Evolutionary conservation across 2,113 vertebrate species (phyloP), one percentile per base, ranked within the genome.

Genomic region (Myotis lucifugus): DNA sequence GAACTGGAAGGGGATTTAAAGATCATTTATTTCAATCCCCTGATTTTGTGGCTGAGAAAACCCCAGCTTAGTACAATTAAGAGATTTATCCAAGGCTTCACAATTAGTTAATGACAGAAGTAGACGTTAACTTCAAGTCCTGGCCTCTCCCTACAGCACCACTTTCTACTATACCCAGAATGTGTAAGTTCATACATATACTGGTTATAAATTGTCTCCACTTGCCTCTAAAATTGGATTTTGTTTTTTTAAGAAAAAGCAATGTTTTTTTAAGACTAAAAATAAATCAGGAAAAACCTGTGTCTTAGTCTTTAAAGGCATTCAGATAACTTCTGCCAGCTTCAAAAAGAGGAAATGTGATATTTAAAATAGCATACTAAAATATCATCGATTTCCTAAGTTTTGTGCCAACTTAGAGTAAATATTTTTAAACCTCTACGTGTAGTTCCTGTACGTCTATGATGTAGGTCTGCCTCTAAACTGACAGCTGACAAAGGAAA

Each of bases 281-380:
- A 86, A 50, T n/a, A 92, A 95, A 11, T 61, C 78, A 91, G 21
- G 11, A 87, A 66, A 70, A 95, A 95, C 14, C 13, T 61, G 34
- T 64, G n/a, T 15, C 37, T 89, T 83, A 79, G 9, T 74, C 42
- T 94, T 73, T 83, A 95, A 95, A 96, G 89, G 82, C 27, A 88
- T 87, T 84, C 52, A 84, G 59, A 54, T 89, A 73, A 67, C 27
- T 94, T 85, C 69, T 70, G 15, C n/a, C 37, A 64, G 29, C 70
- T 95, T 32, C 23, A 37, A 85, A 94, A 96, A 81, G 85, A 93
- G 79, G 83, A 95, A 96, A 73, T 73, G 34, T 81, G 52, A 59
- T 50, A 91, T 97, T 96, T 96, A 52, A 95, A 96, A 87, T 67
- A 27, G 13, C 73, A 89, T 88, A 17, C 54, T 78, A 70, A 96